Evolutionary conservation across 2,797 vertebrate genomes (phyloP).

Genomic region (Hirundo rustica): DNA sequence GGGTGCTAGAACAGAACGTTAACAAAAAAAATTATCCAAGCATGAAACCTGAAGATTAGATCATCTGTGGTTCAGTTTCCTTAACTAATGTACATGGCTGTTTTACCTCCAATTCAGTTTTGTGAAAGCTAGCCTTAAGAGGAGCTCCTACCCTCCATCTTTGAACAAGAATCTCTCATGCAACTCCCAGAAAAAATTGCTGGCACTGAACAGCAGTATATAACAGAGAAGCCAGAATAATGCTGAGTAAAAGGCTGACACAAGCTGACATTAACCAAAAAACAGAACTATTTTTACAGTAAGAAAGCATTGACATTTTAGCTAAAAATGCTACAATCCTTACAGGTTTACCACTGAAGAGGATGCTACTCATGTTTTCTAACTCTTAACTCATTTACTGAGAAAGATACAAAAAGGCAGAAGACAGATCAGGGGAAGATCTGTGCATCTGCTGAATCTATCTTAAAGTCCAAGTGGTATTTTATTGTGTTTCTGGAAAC

Average conservation of each 20-base stretch:
- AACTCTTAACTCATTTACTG: neutral
- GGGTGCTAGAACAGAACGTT: constrained; percentile 84
- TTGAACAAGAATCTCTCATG: neutral
- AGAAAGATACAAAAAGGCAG: neutral
- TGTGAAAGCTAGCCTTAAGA: neutral
- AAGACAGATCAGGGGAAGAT: neutral
- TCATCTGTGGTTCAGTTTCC: neutral
- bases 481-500: neutral
- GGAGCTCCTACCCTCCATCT: neutral
- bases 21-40: neutral
- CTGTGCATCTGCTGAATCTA: neutral
- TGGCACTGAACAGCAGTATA: neutral
- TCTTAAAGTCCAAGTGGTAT: neutral
- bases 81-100: neutral
- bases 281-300: neutral
- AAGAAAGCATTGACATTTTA: neutral
- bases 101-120: neutral
- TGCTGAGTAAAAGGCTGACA: neutral
- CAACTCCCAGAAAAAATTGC: neutral
- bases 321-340: neutral
- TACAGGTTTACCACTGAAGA: neutral
- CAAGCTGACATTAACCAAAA: neutral
- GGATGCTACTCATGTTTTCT: neutral
- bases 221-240: neutral
- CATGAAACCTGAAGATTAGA: neutral